phyloP scores from a whole-genome alignment of 2,797 vertebrate species.

The Eulemur rubriventer region DNA sequence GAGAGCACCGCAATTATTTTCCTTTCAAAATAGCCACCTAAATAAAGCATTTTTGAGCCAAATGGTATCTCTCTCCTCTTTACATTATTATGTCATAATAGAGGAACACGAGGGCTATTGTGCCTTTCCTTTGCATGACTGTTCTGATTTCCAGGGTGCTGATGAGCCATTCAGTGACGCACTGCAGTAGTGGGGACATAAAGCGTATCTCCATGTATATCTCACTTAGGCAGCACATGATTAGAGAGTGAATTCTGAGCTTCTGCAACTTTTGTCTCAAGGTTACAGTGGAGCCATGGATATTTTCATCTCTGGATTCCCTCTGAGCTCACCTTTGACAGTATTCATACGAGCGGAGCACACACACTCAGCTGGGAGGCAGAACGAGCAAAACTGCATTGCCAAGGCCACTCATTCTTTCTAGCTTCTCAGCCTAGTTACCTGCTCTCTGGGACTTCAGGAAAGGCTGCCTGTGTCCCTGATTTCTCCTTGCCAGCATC shows the following conservation, averaged over 20 bases:
- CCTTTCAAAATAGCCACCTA: slow-evolving; percentile 35
- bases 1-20: slow-evolving; percentile 19
- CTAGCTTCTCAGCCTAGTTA: background rate
- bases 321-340: background rate
- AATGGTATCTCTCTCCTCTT: background rate
- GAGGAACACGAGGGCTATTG: background rate
- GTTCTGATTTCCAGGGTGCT: background rate
- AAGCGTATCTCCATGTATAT: background rate
- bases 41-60: background rate
- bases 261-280: slow-evolving; percentile 1
- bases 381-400: background rate
- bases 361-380: background rate
- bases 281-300: background rate
- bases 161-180: background rate
- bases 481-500: background rate
- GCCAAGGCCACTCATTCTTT: background rate
- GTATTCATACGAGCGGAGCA: background rate
- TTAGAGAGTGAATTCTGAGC: slow-evolving; percentile 32
- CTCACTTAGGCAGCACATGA: accelerated
- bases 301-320: background rate
- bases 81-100: slow-evolving; percentile 22
- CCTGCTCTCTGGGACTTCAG: background rate
- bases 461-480: background rate
- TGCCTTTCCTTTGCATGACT: slow-evolving; percentile 25
- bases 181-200: background rate